Base-by-base conservation (phyloP, 2,888 invertebrate genomes). In the Girardia tigrina region DNA sequence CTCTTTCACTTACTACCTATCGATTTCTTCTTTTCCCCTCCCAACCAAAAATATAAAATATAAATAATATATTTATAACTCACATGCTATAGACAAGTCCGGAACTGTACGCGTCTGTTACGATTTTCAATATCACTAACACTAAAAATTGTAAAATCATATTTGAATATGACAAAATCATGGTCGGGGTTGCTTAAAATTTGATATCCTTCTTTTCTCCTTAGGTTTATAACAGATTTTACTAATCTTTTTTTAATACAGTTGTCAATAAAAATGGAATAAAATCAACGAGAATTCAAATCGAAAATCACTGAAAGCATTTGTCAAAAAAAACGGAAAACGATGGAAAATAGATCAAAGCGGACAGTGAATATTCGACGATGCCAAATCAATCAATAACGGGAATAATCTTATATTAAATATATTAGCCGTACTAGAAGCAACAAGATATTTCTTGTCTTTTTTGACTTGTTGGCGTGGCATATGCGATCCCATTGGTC, bases 331-430 rank as follows among this genome's bases (percentile, higher is more conserved):
- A 56, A 12, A 8, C 6, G 4, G 56, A n/a, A 56, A 56, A 56
- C 4, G 23, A 8, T 56, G 6, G n/a, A n/a, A n/a, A 56, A 56
- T 12, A 56, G 56, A 56, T 56, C 4, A 56, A 56, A 56, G 56
- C 56, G 8, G 56, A 56, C 56, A 56, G 56, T 56, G 4, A 56
- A 56, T 56, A 56, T 56, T 56, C 6, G 23, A 56, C n/a, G 56
- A 56, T 56, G 56, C 56, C 56, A 56, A 56, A 56, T 56, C 56
- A 56, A 56, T 56, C 56, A 56, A 56, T 56, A 56, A 56, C 56
- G 56, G 56, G 23, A 56, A 20, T 36, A 20, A 56, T 56, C 8
- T 4, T 20, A 56, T 16, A 56, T 56, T 56, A 56, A 56, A 56
- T 56, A 56, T 56, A 56, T 56, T 56, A 56, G 20, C 56, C 56